Conservation (phyloP, 2,797 vertebrate genomes). For the Liparis tanakae region DNA sequence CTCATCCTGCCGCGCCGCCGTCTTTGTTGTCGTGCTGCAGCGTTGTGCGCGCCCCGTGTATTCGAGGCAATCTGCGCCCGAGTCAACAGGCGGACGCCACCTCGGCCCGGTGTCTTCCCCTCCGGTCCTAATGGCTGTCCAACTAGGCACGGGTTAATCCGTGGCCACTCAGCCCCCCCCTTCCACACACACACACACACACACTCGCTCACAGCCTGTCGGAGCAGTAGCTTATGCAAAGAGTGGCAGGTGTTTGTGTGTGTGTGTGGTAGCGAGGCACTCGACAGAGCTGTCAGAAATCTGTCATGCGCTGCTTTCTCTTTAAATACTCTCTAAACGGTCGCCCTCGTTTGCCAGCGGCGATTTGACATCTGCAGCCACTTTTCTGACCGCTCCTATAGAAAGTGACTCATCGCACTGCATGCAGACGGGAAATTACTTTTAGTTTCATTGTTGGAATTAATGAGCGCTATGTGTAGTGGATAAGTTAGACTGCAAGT, state of each 20-base stretch:
- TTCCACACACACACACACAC: no score
- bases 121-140: constrained; percentile 29
- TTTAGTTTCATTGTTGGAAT: not conserved
- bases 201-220: constrained; percentile 11
- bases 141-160: constrained; percentile 36
- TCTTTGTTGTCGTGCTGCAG: not conserved
- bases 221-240: constrained; percentile 4
- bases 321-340: not conserved
- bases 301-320: not conserved
- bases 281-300: constrained; percentile 1
- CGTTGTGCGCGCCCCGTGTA: not conserved
- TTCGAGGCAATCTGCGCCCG: constrained; percentile 33
- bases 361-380: not conserved
- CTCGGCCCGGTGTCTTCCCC: constrained; percentile 20
- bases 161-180: constrained; percentile 5
- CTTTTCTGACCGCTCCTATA: not conserved
- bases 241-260: not conserved
- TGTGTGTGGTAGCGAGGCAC: not conserved
- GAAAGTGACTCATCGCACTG: not conserved
- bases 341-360: not conserved
- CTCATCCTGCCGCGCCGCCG: constrained; percentile 12
- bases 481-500: not conserved
- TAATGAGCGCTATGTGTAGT: not conserved
- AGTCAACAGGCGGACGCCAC: constrained; percentile 38
- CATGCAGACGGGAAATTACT: not conserved